These are phyloP conservation scores for Mesocentrotus franciscanus DNA, from an alignment of 53 echinoderm and acorn worm genomes.

Conservation along the genomic window DNA sequence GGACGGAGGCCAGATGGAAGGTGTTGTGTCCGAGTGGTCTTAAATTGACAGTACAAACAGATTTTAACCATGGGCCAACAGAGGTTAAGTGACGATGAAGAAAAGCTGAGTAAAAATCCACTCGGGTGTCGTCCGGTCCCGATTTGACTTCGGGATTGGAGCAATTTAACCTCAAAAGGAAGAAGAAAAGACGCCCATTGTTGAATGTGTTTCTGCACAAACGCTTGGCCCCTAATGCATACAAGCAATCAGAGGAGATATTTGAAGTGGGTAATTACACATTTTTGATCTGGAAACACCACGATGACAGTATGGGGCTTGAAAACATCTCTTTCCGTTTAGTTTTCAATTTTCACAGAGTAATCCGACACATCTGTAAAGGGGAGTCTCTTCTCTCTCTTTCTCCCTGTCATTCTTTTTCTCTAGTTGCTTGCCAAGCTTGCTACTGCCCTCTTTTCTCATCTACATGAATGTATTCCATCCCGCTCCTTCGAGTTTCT, in stretches of 20 bases:
- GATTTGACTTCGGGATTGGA: background rate
- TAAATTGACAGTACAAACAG: slow-evolving; percentile 40
- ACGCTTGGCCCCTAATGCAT: background rate
- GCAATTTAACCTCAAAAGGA: slow-evolving; percentile 34
- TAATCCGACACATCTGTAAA: background rate
- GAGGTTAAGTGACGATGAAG: slow-evolving; percentile 63
- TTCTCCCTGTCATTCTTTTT: background rate
- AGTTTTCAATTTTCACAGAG: slow-evolving; percentile 26
- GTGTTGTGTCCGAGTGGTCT: slow-evolving; percentile 47
- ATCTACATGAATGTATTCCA: background rate
- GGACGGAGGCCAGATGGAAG: slow-evolving; percentile 55
- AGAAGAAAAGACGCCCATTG: background rate
- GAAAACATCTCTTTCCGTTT: slow-evolving; percentile 29
- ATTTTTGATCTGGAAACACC: background rate
- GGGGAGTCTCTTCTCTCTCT: background rate
- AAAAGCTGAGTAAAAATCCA: slow-evolving; percentile 46
- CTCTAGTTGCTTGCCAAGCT: background rate
- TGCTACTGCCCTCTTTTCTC: background rate
- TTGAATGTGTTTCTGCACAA: background rate
- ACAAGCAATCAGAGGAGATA: slow-evolving; percentile 21
- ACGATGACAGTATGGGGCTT: background rate
- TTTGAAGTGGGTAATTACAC: slow-evolving; percentile 47
- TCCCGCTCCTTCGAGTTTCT: background rate
- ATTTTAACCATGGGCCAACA: slow-evolving; percentile 59
- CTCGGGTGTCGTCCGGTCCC: background rate